Evolutionary conservation across 2,888 invertebrate genomes (phyloP).

Genomic region (Mystacides longicornis): DNA sequence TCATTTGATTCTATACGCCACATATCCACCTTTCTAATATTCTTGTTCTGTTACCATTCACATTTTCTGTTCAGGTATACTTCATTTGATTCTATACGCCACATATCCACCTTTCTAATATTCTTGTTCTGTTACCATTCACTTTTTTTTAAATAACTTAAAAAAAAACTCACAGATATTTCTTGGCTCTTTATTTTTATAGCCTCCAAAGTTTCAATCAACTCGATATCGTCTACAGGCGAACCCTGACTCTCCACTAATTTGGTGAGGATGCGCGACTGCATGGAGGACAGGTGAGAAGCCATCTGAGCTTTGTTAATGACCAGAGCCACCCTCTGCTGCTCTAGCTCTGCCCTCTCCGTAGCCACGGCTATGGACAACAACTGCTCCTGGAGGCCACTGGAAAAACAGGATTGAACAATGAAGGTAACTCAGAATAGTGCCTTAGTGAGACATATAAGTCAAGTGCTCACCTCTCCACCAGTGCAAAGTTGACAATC

Average conservation of each 20-base stretch:
- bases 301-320: conserved; percentile 73
- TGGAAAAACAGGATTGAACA: conserved; percentile 48
- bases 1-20: no score
- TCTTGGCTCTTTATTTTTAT: conserved; percentile 77
- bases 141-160: no score
- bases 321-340: conserved; percentile 70
- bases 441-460: not conserved
- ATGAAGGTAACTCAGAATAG: not conserved
- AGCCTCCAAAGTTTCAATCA: conserved; percentile 79
- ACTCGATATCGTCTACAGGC: conserved; percentile 85
- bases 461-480: conserved; percentile 55
- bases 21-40: no score
- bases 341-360: conserved; percentile 76
- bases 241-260: conserved; percentile 76
- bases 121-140: no score
- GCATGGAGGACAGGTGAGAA: conserved; percentile 73
- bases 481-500: conserved; percentile 72
- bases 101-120: no score
- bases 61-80: no score
- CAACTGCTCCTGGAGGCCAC: conserved; percentile 76
- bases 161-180: conserved; percentile 56
- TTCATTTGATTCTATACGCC: no score
- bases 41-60: no score
- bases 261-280: conserved; percentile 81
- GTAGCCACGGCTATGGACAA: conserved; percentile 79